A percentile compares a stretch with the other conserved stretches of the same genome.
These are phyloP conservation scores for Eilema griseolum DNA, from an alignment of 2,888 invertebrate species.

Conservation along the genomic window DNA sequence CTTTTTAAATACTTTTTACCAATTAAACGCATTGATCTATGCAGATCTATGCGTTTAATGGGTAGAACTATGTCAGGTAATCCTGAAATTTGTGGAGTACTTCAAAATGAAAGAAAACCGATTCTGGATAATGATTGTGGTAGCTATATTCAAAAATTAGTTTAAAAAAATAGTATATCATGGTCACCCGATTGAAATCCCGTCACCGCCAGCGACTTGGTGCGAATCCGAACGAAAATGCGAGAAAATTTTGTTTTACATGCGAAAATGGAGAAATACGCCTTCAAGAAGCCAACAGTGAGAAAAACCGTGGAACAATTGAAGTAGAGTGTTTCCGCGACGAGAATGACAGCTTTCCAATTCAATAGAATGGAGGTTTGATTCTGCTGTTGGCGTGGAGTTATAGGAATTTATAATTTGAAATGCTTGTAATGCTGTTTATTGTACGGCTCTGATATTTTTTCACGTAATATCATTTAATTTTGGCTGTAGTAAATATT, in stretches of 20 bases:
- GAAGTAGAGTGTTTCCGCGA: constrained; percentile 57
- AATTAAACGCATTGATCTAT: too few species aligned
- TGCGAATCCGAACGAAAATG: constrained; percentile 76
- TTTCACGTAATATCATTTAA: not conserved
- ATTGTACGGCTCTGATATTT: not conserved
- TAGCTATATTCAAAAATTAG: too few species aligned
- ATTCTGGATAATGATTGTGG: too few species aligned
- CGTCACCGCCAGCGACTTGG: constrained; percentile 77
- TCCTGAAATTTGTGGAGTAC: too few species aligned
- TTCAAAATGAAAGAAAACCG: too few species aligned
- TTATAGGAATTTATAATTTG: constrained; percentile 27
- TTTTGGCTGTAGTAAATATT: not conserved
- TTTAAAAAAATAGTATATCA: constrained; percentile 11
- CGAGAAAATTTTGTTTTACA: constrained; percentile 84
- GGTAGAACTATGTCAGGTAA: too few species aligned
- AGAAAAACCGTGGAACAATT: constrained; percentile 65
- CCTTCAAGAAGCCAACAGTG: constrained; percentile 59
- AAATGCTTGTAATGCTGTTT: constrained; percentile 11
- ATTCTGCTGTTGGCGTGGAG: constrained; percentile 51
- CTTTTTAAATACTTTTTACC: too few species aligned
- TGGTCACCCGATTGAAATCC: constrained; percentile 72
- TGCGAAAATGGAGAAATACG: constrained; percentile 79
- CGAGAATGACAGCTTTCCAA: constrained; percentile 74
- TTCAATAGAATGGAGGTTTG: constrained; percentile 61
- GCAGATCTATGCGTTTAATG: too few species aligned